A percentile compares a stretch with the other conserved stretches of the same genome.
phyloP scores from a whole-genome alignment of 1,140 invertebrate species.

The Thaumetopoea pityocampa region DNA sequence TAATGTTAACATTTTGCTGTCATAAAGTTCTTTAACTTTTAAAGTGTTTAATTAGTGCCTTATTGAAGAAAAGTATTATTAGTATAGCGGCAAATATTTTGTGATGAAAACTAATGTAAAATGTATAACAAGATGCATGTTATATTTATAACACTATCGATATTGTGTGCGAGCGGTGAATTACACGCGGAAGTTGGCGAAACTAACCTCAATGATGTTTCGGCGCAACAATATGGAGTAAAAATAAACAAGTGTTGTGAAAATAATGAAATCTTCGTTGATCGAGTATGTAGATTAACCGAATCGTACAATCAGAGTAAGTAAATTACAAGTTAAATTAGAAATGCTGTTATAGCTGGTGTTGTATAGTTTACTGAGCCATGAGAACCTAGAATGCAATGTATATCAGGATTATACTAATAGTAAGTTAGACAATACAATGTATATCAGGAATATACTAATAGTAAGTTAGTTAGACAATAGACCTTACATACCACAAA shows the following conservation, averaged over 20 bases:
- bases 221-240: slow-evolving; percentile 59
- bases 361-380: slow-evolving; percentile 3
- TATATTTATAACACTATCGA: slow-evolving; percentile 16
- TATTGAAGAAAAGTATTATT: slow-evolving; percentile 5
- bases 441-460: too few species aligned
- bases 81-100: slow-evolving; percentile 6
- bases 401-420: too few species aligned
- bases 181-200: slow-evolving; percentile 40
- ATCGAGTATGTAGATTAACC: slow-evolving; percentile 78
- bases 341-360: too few species aligned
- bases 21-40: background rate
- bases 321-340: slow-evolving; percentile 22
- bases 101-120: slow-evolving; percentile 14
- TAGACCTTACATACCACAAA: too few species aligned
- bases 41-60: slow-evolving; percentile 5
- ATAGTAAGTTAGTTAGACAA: too few species aligned
- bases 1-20: background rate
- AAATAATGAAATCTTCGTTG: slow-evolving; percentile 81
- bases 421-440: too few species aligned
- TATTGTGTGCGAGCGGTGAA: slow-evolving; percentile 9
- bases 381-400: too few species aligned
- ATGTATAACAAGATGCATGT: slow-evolving; percentile 19
- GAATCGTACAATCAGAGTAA: slow-evolving; percentile 77
- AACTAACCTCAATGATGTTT: slow-evolving; percentile 57
- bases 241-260: slow-evolving; percentile 87